phyloP scores from a whole-genome alignment of 2,113 vertebrate genomes.

The Colossoma macropomum region DNA sequence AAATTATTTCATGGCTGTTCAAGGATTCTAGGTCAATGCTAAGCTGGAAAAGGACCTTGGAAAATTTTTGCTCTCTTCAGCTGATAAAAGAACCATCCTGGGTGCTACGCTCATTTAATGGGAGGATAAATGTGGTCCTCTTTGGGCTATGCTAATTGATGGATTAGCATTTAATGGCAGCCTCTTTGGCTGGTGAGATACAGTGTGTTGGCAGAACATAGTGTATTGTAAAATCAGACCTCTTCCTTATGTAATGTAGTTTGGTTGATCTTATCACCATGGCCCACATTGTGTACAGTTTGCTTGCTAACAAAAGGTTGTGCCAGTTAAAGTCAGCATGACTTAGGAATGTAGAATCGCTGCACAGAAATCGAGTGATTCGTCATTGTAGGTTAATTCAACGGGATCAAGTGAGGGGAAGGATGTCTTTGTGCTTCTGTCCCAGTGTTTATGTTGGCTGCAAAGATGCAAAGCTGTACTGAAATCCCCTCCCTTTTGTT shows the following conservation, averaged over 20 bases:
- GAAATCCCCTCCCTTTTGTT: neutral
- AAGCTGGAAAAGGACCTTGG: slow-evolving; percentile 6
- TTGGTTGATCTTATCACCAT: neutral
- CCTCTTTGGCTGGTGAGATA: neutral
- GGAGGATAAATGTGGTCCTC: slow-evolving; percentile 31
- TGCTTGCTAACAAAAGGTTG: neutral
- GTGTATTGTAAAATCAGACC: neutral
- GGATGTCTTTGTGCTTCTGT: too few relatives aligned
- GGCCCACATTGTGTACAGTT: neutral
- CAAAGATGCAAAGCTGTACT: too few relatives aligned
- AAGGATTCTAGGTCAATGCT: neutral
- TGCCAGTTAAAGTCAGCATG: neutral
- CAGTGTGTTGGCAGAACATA: slow-evolving; percentile 47
- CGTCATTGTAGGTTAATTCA: neutral
- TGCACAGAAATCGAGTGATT: neutral
- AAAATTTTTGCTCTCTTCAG: neutral
- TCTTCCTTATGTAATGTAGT: neutral
- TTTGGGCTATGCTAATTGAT: slow-evolving; percentile 30
- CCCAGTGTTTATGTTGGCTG: too few relatives aligned
- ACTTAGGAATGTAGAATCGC: neutral
- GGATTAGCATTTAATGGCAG: slow-evolving; percentile 46
- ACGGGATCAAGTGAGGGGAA: too few relatives aligned
- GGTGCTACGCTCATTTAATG: slow-evolving; percentile 34
- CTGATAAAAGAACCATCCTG: slow-evolving; percentile 3
- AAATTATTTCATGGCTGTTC: neutral